Evolutionary conservation across 2,113 vertebrate genomes (phyloP).

Genomic region (Anarhynchus alexandrinus): DNA sequence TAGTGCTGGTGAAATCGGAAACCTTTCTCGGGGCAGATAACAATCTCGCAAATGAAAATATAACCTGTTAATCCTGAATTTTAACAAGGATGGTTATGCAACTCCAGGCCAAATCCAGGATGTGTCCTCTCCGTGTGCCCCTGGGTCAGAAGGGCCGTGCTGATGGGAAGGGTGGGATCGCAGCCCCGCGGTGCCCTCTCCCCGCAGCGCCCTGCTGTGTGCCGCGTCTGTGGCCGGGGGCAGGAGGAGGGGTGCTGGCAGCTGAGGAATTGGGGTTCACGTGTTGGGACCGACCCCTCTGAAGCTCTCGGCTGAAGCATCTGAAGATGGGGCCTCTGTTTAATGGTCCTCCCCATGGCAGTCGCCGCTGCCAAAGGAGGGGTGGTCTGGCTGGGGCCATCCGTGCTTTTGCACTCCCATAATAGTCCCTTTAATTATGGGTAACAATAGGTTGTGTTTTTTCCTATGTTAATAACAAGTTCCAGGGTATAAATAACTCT

Average conservation of each 20-base stretch:
- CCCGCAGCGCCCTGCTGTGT: neutral
- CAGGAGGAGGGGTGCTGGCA: neutral
- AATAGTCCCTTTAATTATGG: neutral
- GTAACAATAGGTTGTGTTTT: slow-evolving; percentile 6
- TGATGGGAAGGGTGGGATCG: neutral
- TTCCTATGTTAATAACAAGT: slow-evolving; percentile 45
- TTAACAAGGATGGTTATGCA: slow-evolving; percentile 7
- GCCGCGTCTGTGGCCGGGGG: neutral
- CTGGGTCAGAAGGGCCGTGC: neutral
- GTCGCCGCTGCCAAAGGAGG: neutral
- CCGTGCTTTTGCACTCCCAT: neutral
- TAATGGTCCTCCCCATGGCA: neutral
- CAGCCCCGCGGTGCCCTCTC: neutral
- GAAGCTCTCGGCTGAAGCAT: neutral
- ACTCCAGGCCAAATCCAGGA: slow-evolving; percentile 10
- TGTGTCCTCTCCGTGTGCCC: neutral
- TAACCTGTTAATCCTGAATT: slow-evolving; percentile 64
- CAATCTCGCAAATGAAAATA: slow-evolving; percentile 42
- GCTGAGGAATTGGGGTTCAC: neutral
- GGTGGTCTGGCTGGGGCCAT: neutral
- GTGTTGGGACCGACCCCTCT: neutral
- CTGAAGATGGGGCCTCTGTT: neutral
- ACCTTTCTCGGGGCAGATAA: slow-evolving; percentile 48
- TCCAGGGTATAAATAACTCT: slow-evolving; percentile 47
- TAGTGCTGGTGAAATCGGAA: slow-evolving; percentile 62